These are phyloP conservation scores for Eurystomus glaucurus DNA, from an alignment of 2,797 vertebrate species.

Conservation along the genomic window DNA sequence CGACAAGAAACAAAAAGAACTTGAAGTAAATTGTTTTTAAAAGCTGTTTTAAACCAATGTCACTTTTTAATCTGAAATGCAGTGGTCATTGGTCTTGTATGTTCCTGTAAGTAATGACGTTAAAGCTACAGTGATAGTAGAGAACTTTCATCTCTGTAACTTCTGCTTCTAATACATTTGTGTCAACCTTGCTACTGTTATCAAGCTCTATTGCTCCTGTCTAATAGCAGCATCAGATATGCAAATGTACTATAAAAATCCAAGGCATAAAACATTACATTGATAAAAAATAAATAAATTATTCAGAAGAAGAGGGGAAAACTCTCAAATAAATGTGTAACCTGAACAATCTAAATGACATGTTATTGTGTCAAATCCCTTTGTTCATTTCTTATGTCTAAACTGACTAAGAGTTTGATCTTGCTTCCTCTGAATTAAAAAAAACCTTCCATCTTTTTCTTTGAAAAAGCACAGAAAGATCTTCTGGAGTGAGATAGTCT, in stretches of 20 bases:
- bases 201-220: not conserved
- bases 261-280: not conserved
- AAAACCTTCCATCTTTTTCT: not conserved
- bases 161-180: not conserved
- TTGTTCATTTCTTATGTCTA: not conserved
- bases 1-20: not conserved
- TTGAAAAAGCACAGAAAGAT: not conserved
- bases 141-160: not conserved
- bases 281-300: not conserved
- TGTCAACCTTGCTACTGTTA: not conserved
- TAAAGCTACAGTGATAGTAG: not conserved
- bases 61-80: not conserved
- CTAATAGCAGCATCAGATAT: slow-evolving; percentile 13
- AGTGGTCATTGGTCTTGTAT: not conserved
- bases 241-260: not conserved
- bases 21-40: not conserved
- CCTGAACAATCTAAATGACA: not conserved
- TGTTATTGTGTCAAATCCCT: not conserved
- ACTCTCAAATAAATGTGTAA: not conserved
- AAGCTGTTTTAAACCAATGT: not conserved
- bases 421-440: not conserved
- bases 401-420: not conserved
- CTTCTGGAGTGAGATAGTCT: not conserved
- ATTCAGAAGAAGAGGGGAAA: not conserved
- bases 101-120: not conserved